phyloP scores from a whole-genome alignment of 2,888 invertebrate genomes.

The Ormyrus labotus region DNA sequence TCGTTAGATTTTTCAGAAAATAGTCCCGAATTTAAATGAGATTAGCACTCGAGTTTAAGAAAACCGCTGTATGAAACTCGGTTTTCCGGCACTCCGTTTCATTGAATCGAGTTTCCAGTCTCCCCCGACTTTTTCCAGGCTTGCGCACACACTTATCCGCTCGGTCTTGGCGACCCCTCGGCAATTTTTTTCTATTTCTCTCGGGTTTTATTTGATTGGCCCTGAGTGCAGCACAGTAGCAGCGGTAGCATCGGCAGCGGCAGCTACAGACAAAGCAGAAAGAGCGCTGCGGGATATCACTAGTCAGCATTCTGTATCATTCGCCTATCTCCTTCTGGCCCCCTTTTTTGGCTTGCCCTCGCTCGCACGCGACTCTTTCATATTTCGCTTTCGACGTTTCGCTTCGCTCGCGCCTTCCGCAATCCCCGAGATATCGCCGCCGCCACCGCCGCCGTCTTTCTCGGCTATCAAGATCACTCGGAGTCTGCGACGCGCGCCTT shows the following conservation, averaged over 20 bases:
- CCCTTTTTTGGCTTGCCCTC: slow-evolving; percentile 13
- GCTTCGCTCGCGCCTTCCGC: slow-evolving; percentile 31
- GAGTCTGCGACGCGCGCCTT: slow-evolving; percentile 4
- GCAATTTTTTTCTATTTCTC: slow-evolving; percentile 36
- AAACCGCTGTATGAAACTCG: background rate
- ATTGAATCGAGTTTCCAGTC: background rate
- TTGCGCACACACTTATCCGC: background rate
- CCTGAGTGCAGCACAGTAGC: slow-evolving; percentile 2
- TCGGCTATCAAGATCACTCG: slow-evolving; percentile 19
- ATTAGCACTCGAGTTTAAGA: no score
- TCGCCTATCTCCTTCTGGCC: slow-evolving; percentile 11
- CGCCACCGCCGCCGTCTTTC: slow-evolving; percentile 19
- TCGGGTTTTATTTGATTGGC: slow-evolving; percentile 58
- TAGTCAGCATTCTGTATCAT: slow-evolving; percentile 37
- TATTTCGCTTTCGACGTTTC: slow-evolving; percentile 45
- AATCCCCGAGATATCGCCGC: slow-evolving; percentile 27
- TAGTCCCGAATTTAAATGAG: no score
- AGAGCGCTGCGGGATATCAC: slow-evolving; percentile 16
- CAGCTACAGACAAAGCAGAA: slow-evolving; percentile 2
- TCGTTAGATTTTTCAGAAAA: no score
- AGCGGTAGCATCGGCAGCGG: background rate
- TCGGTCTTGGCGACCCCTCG: background rate
- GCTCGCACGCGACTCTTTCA: slow-evolving; percentile 2
- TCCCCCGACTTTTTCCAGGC: background rate
- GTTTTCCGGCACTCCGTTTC: background rate